Evolutionary conservation across 2,113 vertebrate species (phyloP), one percentile per base, ranked within the genome.

Genomic region (Macrotis lagotis): DNA sequence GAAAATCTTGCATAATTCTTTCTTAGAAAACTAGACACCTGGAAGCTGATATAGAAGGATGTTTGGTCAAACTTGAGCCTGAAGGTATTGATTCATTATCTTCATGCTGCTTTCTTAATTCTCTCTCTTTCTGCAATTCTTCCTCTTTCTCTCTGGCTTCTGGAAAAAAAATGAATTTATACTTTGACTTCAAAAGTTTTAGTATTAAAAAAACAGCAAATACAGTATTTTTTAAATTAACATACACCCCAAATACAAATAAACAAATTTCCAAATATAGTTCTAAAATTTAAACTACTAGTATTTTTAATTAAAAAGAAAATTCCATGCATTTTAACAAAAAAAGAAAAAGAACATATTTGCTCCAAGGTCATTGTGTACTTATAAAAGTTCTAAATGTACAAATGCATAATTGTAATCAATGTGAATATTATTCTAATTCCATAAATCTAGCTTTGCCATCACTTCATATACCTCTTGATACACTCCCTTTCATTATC

Each of bases 101-200:
- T 94, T 95, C 25, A 22, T 0, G 93, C 50, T 94, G 96, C 93
- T 91, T 96, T 97, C 90, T 98, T 44, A 97, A 94, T 59, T 97
- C 97, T 94, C 98, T 98, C 94, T 98, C 98, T 97, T 97, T 97
- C 74, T 97, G 94, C 24, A 98, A 97, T 96, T 98, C 98, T 90
- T 97, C 98, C 53, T 98, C 98, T 98, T 92, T 99, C 96, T 98
- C 98, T 97, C 98, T 98, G 90, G 98, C 98, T 98, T 99, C 98
- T 99, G 59, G 19, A 28, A 53, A 51, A 47, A 92, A 95, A 53
- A 51, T 74, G 53, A 52, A 91, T 53, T 92, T 50, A 91, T 48
- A 93, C 50, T 95, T 93, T 95, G 0, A 51, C 14, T 88, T 96
- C 5, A 93, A 50, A 92, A 16, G 91, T 50, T 89, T 91, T 52